Percentiles rank a stretch among this genome's conserved stretches.
These are phyloP conservation scores for Drosophila kokeensis DNA, from an alignment of 2,888 invertebrate species.

Conservation along the genomic window DNA sequence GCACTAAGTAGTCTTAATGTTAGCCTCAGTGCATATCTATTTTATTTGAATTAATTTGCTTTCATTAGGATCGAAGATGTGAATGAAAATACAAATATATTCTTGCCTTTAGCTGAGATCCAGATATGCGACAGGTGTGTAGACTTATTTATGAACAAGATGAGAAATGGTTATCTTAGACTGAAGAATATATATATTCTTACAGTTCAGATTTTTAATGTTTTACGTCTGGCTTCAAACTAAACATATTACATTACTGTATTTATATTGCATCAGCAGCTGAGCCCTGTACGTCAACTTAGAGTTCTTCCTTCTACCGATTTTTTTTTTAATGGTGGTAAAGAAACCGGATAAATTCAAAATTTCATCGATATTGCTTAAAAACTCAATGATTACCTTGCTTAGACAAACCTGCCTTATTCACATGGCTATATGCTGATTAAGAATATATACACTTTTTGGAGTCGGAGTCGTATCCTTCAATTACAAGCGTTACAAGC, in stretches of 20 bases:
- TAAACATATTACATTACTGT: not conserved
- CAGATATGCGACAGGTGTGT: not conserved
- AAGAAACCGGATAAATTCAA: not conserved
- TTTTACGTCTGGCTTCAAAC: not conserved
- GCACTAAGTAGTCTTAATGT: conserved; percentile 33
- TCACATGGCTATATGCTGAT: not conserved
- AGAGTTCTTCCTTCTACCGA: not conserved
- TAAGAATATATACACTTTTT: not conserved
- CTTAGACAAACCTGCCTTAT: not conserved
- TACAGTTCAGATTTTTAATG: not conserved
- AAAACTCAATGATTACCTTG: not conserved
- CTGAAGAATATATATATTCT: not conserved
- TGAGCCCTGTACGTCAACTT: not conserved
- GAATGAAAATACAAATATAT: not conserved
- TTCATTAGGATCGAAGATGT: not conserved
- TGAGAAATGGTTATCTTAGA: not conserved
- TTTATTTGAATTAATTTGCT: conserved; percentile 28
- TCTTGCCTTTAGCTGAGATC: not conserved
- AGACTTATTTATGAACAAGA: not conserved
- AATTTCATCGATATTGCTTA: not conserved
- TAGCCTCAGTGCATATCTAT: conserved; percentile 4
- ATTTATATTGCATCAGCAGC: not conserved
- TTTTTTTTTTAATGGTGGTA: not conserved
- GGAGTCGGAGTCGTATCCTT: not conserved
- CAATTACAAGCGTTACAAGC: not conserved